These are phyloP conservation scores for Baryphthengus martii DNA, from an alignment of 2,113 vertebrate species.

Conservation along the genomic window DNA sequence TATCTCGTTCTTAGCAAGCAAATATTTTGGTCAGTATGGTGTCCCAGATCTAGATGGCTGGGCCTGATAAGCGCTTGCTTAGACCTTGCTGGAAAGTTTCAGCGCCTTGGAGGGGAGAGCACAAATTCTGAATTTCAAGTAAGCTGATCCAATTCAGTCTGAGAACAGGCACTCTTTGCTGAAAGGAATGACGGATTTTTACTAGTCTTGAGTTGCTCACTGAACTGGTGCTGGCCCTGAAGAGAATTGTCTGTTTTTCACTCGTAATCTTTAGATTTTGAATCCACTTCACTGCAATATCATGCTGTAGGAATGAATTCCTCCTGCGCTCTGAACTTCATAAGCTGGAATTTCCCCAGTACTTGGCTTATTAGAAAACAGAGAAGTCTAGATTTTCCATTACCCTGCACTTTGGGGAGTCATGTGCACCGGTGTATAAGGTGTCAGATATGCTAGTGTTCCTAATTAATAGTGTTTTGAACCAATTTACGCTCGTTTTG, in stretches of 20 bases:
- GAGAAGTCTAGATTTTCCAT: constrained; percentile 31
- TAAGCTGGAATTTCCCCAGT: constrained; percentile 36
- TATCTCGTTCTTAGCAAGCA: constrained; percentile 19
- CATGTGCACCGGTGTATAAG: background rate
- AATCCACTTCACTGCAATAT: background rate
- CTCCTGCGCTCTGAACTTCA: constrained; percentile 36
- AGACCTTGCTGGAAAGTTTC: constrained; percentile 15
- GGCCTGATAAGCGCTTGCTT: background rate
- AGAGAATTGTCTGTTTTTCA: background rate
- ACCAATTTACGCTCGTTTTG: background rate
- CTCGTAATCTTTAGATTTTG: background rate
- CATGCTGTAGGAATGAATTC: constrained; percentile 32
- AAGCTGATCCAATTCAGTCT: background rate
- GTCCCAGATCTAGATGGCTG: constrained; percentile 22
- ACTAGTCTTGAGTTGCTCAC: background rate
- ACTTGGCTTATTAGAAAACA: constrained; percentile 12
- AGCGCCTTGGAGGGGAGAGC: background rate
- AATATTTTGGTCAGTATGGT: constrained; percentile 11
- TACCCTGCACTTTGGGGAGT: background rate
- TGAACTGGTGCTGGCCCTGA: background rate
- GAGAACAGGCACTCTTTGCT: background rate
- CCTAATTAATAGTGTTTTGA: constrained; percentile 20
- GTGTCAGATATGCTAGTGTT: background rate
- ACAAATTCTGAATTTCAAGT: background rate
- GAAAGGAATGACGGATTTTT: background rate